phyloP scores from a whole-genome alignment of 2,888 invertebrate species.

The Papilio protenor region DNA sequence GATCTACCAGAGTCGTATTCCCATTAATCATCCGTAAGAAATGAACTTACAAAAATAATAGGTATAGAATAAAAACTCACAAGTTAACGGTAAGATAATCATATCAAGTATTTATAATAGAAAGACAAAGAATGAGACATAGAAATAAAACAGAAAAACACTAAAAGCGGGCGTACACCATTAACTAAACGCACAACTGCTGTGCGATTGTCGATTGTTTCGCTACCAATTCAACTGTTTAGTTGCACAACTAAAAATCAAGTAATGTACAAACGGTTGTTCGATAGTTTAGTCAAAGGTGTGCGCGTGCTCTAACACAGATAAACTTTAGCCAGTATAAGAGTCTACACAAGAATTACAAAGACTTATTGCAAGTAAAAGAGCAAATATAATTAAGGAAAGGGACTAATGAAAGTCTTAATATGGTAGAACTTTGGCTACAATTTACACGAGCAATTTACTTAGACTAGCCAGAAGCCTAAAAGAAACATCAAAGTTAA shows the following conservation, averaged over 20 bases:
- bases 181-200: too few species aligned
- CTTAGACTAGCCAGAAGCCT: not conserved
- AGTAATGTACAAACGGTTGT: too few species aligned
- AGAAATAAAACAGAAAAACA: not conserved
- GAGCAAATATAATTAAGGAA: not conserved
- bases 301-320: too few species aligned
- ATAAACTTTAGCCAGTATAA: too few species aligned
- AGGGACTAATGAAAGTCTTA: not conserved
- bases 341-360: too few species aligned
- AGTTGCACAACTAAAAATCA: too few species aligned
- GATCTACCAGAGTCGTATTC: not conserved
- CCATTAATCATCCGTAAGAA: conserved; percentile 34
- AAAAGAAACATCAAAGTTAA: not conserved
- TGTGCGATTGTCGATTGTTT: too few species aligned
- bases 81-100: not conserved
- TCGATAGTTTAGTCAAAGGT: too few species aligned
- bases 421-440: not conserved
- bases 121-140: not conserved
- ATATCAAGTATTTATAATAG: not conserved
- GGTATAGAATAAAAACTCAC: not conserved
- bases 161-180: not conserved
- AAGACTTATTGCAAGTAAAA: not conserved
- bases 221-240: too few species aligned
- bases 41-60: conserved; percentile 19
- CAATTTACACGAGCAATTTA: not conserved